Conservation (phyloP, 2,797 vertebrate genomes). For the Thaleichthys pacificus region DNA sequence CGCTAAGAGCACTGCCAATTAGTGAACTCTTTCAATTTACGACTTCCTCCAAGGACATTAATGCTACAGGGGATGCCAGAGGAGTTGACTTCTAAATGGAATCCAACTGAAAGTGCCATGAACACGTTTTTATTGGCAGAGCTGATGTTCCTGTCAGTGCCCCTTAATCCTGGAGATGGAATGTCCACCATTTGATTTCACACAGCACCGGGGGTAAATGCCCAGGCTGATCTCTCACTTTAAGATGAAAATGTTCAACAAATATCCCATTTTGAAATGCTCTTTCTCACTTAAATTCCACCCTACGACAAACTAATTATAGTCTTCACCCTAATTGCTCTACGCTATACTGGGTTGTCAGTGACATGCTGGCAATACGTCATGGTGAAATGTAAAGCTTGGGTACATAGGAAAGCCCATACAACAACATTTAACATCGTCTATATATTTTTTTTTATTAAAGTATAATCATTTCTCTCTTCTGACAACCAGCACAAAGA, state of each 20-base stretch:
- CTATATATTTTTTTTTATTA: too few species aligned
- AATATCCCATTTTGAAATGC: too few species aligned
- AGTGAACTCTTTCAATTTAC: constrained; percentile 12
- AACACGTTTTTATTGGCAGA: constrained; percentile 11
- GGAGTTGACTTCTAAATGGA: constrained; percentile 11
- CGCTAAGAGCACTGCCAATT: constrained; percentile 14
- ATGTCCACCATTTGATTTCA: constrained; percentile 16
- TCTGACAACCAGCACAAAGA: too few species aligned
- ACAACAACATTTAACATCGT: not conserved
- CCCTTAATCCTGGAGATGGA: constrained; percentile 3
- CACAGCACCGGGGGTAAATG: not conserved
- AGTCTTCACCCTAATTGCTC: too few species aligned
- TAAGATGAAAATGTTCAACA: too few species aligned
- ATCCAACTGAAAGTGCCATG: constrained; percentile 21
- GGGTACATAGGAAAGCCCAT: not conserved
- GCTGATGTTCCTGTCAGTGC: constrained; percentile 4
- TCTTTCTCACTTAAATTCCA: too few species aligned
- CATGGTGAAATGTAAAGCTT: too few species aligned
- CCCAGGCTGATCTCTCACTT: too few species aligned
- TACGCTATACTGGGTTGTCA: too few species aligned
- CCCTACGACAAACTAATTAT: too few species aligned
- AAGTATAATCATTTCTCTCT: too few species aligned
- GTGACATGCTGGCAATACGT: too few species aligned
- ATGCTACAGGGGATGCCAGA: not conserved
- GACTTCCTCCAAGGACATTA: constrained; percentile 3